phyloP scores from a whole-genome alignment of 2,113 vertebrate genomes.

The Orthochromis indermauri region DNA sequence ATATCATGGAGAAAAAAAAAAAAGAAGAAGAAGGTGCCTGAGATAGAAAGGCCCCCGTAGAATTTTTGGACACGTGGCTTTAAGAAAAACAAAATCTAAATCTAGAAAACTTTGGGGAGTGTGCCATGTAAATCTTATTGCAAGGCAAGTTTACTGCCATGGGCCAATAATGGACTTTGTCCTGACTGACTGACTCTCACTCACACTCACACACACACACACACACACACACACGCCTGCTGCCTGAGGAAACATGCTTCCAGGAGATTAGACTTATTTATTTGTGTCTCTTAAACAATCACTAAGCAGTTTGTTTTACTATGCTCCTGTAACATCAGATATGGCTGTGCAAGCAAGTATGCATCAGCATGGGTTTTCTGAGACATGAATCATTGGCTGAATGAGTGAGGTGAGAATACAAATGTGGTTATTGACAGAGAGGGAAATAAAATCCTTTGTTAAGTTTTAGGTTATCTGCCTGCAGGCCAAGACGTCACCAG shows the following conservation, averaged over 20 bases:
- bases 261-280: not conserved
- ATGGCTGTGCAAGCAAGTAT: not conserved
- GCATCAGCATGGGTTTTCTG: not conserved
- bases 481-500: not conserved
- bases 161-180: not conserved
- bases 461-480: conserved; percentile 8
- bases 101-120: not conserved
- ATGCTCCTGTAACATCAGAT: not conserved
- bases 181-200: not conserved
- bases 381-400: not conserved
- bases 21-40: not conserved
- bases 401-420: not conserved
- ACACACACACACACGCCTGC: not conserved
- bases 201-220: not conserved
- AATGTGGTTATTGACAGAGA: conserved; percentile 19
- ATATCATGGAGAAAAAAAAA: not conserved
- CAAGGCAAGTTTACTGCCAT: not conserved
- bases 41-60: not conserved
- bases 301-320: not conserved
- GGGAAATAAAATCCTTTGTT: conserved; percentile 46
- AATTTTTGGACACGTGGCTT: not conserved
- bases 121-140: not conserved
- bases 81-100: not conserved
- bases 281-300: not conserved
- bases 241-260: not conserved